phyloP scores from a whole-genome alignment of 2,888 invertebrate species.

The Cantharis rustica region DNA sequence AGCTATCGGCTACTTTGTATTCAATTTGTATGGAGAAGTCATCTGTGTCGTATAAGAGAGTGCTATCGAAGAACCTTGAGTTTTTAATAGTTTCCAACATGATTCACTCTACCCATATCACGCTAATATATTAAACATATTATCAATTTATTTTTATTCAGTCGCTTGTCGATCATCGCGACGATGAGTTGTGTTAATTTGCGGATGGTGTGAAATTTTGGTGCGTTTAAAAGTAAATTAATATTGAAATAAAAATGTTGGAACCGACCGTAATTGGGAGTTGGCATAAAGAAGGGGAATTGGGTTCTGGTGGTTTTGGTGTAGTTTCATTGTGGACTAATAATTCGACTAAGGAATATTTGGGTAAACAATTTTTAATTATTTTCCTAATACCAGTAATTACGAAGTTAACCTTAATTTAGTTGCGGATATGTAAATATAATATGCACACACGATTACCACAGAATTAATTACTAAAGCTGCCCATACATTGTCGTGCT shows the following conservation, averaged over 20 bases:
- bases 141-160: background rate
- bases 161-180: background rate
- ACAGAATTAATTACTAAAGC: background rate
- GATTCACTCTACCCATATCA: background rate
- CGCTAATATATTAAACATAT: background rate
- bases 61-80: background rate
- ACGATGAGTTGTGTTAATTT: background rate
- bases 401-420: background rate
- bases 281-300: conserved; percentile 63
- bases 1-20: background rate
- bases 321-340: conserved; percentile 71
- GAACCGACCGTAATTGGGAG: conserved; percentile 45
- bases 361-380: conserved; percentile 55
- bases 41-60: background rate
- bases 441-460: background rate
- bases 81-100: background rate
- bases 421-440: background rate
- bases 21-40: background rate
- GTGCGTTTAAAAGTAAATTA: background rate
- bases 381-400: background rate
- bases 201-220: background rate
- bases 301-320: conserved; percentile 75
- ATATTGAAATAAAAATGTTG: background rate
- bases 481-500: too few species aligned
- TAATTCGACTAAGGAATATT: conserved; percentile 60